Conservation (phyloP, 2,797 vertebrate genomes). For the Chaetodon trifasciatus region DNA sequence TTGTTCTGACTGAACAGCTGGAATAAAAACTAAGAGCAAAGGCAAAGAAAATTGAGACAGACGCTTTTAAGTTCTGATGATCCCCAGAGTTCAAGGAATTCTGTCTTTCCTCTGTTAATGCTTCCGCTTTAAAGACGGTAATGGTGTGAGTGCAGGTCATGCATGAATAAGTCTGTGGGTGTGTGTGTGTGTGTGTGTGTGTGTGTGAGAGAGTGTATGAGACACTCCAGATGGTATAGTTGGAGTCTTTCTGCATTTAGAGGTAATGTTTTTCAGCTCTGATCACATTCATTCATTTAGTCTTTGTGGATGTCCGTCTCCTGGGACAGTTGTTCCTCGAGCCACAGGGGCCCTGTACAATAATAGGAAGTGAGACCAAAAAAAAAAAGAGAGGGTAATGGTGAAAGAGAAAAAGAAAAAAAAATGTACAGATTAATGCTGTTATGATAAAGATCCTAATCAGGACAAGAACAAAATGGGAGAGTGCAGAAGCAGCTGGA, state of each 20-base stretch:
- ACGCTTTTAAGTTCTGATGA: constrained; percentile 46
- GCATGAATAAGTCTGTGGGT: constrained; percentile 30
- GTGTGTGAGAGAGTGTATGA: background rate
- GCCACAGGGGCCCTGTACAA: background rate
- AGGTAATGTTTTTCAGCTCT: constrained; percentile 48
- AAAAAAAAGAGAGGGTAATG: background rate
- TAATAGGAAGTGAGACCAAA: background rate
- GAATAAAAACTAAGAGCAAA: constrained; percentile 27
- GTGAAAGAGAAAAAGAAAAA: background rate
- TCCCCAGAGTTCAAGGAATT: constrained; percentile 41
- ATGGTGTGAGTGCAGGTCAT: constrained; percentile 50
- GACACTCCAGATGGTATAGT: constrained; percentile 46
- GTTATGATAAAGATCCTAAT: constrained; percentile 49
- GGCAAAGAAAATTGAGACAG: constrained; percentile 24
- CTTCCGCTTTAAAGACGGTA: constrained; percentile 58
- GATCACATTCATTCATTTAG: constrained; percentile 24
- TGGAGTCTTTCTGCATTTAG: constrained; percentile 51
- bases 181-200: constrained; percentile 21
- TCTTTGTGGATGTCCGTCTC: constrained; percentile 2
- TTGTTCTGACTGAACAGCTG: constrained; percentile 13
- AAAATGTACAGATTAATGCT: constrained; percentile 11
- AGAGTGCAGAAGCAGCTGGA: constrained; percentile 60
- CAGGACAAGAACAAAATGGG: constrained; percentile 47
- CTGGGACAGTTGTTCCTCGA: background rate
- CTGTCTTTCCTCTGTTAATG: constrained; percentile 50